These are phyloP conservation scores for Epinephelus awoara DNA, from an alignment of 2,797 vertebrate genomes.

Conservation along the genomic window DNA sequence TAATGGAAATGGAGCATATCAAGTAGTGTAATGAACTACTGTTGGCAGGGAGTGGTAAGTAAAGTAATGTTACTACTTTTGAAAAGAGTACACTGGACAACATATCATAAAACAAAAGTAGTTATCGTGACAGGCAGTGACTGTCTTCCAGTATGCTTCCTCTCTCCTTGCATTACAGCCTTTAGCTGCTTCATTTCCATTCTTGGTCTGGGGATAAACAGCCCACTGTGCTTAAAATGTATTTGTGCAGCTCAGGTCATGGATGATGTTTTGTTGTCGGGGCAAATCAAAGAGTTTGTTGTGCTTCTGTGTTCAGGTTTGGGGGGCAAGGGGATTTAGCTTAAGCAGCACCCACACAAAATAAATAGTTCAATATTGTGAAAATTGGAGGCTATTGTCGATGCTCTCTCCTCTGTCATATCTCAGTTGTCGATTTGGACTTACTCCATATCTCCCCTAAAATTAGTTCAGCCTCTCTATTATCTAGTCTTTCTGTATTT, in stretches of 20 bases:
- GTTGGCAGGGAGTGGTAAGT: too few species aligned
- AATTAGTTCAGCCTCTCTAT: conserved; percentile 22
- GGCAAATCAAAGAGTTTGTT: conserved; percentile 40
- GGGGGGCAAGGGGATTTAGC: not conserved
- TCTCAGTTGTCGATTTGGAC: conserved; percentile 1
- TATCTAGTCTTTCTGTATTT: conserved; percentile 38
- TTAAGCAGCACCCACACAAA: conserved; percentile 29
- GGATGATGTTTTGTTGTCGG: conserved; percentile 24
- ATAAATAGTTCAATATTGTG: conserved; percentile 19
- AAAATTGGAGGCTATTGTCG: not conserved
- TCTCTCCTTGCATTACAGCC: not conserved
- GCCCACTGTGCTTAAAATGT: not conserved
- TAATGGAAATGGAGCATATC: too few species aligned
- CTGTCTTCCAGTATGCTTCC: not conserved
- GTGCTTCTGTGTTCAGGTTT: conserved; percentile 18
- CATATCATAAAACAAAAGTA: too few species aligned
- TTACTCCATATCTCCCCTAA: not conserved
- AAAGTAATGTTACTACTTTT: too few species aligned
- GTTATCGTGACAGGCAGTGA: too few species aligned
- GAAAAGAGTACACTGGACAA: too few species aligned
- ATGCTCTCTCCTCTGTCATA: not conserved
- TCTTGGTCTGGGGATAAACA: conserved; percentile 4
- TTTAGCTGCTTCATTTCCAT: conserved; percentile 1
- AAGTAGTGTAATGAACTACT: too few species aligned
- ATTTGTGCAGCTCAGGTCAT: conserved; percentile 7